These are phyloP conservation scores for Pristionchus maxplancki DNA, from an alignment of 2,888 invertebrate genomes.

Conservation along the genomic window DNA sequence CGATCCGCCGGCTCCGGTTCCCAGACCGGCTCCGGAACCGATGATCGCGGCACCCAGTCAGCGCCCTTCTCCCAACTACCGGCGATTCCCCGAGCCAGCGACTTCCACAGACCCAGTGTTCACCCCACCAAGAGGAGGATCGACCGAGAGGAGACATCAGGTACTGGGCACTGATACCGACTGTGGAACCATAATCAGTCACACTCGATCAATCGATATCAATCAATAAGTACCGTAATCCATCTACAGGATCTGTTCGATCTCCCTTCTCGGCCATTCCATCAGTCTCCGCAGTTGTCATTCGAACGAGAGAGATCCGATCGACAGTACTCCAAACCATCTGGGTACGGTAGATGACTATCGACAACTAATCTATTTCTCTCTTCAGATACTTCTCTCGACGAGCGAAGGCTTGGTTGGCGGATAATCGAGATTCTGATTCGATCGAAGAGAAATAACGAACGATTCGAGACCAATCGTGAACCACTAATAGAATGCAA, in stretches of 20 bases:
- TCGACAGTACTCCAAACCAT: slow-evolving; percentile 26
- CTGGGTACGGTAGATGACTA: background rate
- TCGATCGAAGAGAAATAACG: slow-evolving; percentile 26
- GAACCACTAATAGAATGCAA: slow-evolving; percentile 33
- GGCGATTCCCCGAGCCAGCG: slow-evolving; percentile 3
- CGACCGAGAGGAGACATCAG: slow-evolving; percentile 5
- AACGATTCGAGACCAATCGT: background rate
- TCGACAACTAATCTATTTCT: background rate
- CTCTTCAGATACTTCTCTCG: slow-evolving; percentile 6
- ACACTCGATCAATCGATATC: background rate
- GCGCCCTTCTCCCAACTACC: background rate
- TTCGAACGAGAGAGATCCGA: background rate
- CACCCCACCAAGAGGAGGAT: background rate
- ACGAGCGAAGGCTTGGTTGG: slow-evolving; percentile 19
- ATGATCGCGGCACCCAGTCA: background rate
- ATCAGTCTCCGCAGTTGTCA: background rate
- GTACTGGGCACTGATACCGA: too few relatives aligned
- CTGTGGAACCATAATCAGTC: too few relatives aligned
- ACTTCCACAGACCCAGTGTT: background rate
- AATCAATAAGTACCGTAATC: too few relatives aligned
- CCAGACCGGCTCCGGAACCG: background rate
- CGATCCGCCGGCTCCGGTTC: slow-evolving; percentile 2
- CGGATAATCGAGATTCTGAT: slow-evolving; percentile 28
- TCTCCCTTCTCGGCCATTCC: background rate
- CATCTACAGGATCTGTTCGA: background rate